These are phyloP conservation scores for Colostygia pectinataria DNA, from an alignment of 2,888 invertebrate species.

Conservation along the genomic window DNA sequence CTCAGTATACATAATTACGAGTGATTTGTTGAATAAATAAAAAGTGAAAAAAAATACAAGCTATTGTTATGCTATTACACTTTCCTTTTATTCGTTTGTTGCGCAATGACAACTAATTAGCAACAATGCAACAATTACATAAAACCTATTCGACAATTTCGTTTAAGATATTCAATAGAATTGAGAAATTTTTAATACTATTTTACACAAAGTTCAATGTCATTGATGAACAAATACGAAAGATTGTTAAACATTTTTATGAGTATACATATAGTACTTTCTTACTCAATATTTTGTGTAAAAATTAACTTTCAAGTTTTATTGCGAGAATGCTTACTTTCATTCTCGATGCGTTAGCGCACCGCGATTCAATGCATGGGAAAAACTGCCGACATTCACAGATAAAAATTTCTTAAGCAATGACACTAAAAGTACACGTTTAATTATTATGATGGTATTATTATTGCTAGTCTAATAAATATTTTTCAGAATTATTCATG, in stretches of 20 bases:
- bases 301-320: slow-evolving; percentile 22
- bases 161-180: no score
- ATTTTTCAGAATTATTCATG: no score
- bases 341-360: slow-evolving; percentile 44
- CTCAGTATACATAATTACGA: slow-evolving; percentile 5
- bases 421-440: slow-evolving; percentile 42
- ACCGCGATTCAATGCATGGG: slow-evolving; percentile 46
- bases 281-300: neutral
- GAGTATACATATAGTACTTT: no score
- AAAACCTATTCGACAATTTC: no score
- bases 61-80: slow-evolving; percentile 29
- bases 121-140: slow-evolving; percentile 7
- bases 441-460: no score
- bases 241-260: no score
- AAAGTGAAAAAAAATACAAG: slow-evolving; percentile 26
- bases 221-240: neutral
- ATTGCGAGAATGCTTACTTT: slow-evolving; percentile 47
- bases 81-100: slow-evolving; percentile 32
- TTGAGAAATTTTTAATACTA: neutral
- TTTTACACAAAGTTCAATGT: slow-evolving; percentile 4
- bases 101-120: slow-evolving; percentile 29
- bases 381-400: slow-evolving; percentile 41
- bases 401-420: slow-evolving; percentile 45
- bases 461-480: no score
- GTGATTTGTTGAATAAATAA: slow-evolving; percentile 26